phyloP scores from a whole-genome alignment of 2,113 vertebrate species.

The Gallinago media region DNA sequence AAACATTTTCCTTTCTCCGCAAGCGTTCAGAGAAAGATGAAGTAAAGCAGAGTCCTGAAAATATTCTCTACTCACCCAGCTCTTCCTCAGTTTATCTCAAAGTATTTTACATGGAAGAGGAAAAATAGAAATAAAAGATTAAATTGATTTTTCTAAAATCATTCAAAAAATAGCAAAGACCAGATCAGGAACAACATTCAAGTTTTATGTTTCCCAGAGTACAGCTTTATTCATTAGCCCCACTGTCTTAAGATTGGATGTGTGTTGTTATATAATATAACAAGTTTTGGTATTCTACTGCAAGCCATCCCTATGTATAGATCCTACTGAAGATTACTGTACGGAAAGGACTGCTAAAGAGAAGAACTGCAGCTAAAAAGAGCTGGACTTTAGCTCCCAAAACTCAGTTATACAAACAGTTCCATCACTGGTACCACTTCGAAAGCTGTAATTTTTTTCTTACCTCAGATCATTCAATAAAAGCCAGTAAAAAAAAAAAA shows the following conservation, averaged over 20 bases:
- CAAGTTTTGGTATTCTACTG: background rate
- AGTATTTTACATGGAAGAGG: background rate
- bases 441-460: background rate
- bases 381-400: background rate
- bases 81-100: background rate
- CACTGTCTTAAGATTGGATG: background rate
- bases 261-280: background rate
- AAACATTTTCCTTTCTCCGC: background rate
- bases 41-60: background rate
- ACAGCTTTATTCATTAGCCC: background rate
- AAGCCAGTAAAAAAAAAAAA: background rate
- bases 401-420: background rate
- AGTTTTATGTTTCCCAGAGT: background rate
- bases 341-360: background rate
- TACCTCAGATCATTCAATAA: background rate
- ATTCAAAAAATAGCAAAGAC: background rate
- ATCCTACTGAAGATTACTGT: background rate
- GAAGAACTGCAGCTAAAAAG: background rate
- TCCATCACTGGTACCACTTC: background rate
- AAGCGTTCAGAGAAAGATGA: background rate
- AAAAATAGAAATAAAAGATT: background rate
- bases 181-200: background rate
- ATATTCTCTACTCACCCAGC: background rate
- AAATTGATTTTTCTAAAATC: background rate
- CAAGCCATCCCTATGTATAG: background rate